Percentiles rank a stretch among this genome's conserved stretches.
These are phyloP conservation scores for Luehdorfia chinensis DNA, from an alignment of 1,140 invertebrate genomes.

Conservation along the genomic window DNA sequence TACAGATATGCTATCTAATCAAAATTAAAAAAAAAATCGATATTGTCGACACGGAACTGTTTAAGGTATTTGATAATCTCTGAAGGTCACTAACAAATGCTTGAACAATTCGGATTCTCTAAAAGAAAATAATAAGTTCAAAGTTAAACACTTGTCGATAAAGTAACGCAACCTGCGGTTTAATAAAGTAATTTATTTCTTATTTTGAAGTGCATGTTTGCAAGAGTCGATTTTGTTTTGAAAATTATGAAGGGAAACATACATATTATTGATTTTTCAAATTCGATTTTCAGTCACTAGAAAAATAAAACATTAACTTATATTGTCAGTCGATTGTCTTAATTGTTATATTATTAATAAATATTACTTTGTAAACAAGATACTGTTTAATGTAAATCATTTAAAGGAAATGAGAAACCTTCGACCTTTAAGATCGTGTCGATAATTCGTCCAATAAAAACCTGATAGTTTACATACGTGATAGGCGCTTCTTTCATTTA, in stretches of 20 bases:
- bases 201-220: constrained; percentile 11
- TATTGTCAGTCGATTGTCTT: too few relatives aligned
- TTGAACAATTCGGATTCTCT: not conserved
- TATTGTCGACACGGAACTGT: constrained; percentile 3
- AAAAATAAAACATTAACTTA: too few relatives aligned
- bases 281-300: too few relatives aligned
- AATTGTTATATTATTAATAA: too few relatives aligned
- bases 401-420: too few relatives aligned
- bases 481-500: too few relatives aligned
- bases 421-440: too few relatives aligned
- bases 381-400: too few relatives aligned
- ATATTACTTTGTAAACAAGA: too few relatives aligned
- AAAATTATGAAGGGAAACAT: constrained; percentile 7
- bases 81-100: not conserved
- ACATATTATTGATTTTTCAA: too few relatives aligned
- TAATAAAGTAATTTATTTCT: constrained; percentile 3
- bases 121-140: not conserved
- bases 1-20: constrained; percentile 5
- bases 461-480: too few relatives aligned
- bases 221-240: not conserved
- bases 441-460: too few relatives aligned
- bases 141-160: not conserved
- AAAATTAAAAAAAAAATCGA: constrained; percentile 1
- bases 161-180: not conserved
- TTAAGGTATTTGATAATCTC: not conserved